Evolutionary conservation across 1,140 invertebrate species (phyloP).

Genomic region (Lepeophtheirus salmonis): DNA sequence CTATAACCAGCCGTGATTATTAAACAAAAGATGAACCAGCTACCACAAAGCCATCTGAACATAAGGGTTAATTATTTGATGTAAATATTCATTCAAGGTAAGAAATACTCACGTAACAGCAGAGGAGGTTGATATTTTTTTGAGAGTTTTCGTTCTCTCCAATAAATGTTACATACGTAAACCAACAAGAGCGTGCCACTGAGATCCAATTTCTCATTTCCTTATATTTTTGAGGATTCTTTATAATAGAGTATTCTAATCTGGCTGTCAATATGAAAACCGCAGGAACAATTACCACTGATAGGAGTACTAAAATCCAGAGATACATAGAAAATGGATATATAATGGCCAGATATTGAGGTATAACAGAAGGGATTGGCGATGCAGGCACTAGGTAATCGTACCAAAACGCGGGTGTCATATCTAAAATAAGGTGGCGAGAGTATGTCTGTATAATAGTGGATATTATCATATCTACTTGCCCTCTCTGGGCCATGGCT

Average conservation of each 20-base stretch:
- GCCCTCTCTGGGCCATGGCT: not conserved
- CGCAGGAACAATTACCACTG: not conserved
- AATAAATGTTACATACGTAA: not conserved
- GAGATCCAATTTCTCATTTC: not conserved
- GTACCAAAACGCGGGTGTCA: not conserved
- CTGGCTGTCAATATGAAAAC: not conserved
- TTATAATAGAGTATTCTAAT: not conserved
- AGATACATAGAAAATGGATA: not conserved
- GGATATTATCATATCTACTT: not conserved
- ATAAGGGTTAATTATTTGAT: not conserved
- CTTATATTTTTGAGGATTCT: not conserved
- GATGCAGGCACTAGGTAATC: not conserved
- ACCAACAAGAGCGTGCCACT: not conserved
- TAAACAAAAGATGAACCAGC: slow-evolving; percentile 14
- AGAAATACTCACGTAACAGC: not conserved
- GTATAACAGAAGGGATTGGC: not conserved
- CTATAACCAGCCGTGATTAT: slow-evolving; percentile 1
- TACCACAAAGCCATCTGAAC: not conserved
- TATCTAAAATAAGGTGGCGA: not conserved
- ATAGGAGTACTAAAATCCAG: not conserved
- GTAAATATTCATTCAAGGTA: not conserved
- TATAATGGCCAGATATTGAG: not conserved
- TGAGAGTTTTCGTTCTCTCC: not conserved
- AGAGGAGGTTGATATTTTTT: not conserved
- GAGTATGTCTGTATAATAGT: not conserved